phyloP scores from a whole-genome alignment of 2,797 vertebrate genomes.

The Hylomyscus alleni region DNA sequence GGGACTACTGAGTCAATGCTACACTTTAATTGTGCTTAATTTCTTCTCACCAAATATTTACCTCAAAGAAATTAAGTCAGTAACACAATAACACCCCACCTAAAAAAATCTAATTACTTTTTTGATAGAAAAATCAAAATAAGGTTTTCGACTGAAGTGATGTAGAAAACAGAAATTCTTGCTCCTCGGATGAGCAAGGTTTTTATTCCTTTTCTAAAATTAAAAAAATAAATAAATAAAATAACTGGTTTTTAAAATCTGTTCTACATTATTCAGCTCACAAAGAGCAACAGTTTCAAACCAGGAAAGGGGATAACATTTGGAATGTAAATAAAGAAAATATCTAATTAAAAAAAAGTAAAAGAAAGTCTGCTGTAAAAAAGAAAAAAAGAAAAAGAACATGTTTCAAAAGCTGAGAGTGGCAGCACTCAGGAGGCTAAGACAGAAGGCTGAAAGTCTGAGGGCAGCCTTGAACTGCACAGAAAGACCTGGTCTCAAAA shows the following conservation, averaged over 20 bases:
- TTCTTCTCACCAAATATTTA: slow-evolving; percentile 60
- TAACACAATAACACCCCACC: slow-evolving; percentile 7
- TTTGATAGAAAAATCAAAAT: slow-evolving; percentile 59
- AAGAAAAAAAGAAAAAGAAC: neutral
- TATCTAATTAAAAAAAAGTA: too few species aligned
- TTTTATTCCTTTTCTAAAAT: slow-evolving; percentile 29
- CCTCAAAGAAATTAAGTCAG: slow-evolving; percentile 59
- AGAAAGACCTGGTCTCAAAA: neutral
- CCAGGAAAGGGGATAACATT: too few species aligned
- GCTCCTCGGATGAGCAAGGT: slow-evolving; percentile 3
- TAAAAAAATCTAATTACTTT: slow-evolving; percentile 69
- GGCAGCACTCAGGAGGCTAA: neutral
- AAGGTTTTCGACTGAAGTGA: slow-evolving; percentile 42
- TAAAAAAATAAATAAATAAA: slow-evolving; percentile 9
- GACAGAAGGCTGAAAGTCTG: neutral
- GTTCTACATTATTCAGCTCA: neutral
- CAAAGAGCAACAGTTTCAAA: neutral
- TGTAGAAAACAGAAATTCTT: slow-evolving; percentile 51
- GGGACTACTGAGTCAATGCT: slow-evolving; percentile 68
- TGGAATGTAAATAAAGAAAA: too few species aligned
- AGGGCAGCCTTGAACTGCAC: neutral
- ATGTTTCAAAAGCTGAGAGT: neutral
- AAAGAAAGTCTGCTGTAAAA: too few species aligned
- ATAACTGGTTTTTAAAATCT: neutral
- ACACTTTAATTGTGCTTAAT: slow-evolving; percentile 61